Base-by-base conservation (phyloP, 2,113 vertebrate species). In the Scophthalmus maximus region DNA sequence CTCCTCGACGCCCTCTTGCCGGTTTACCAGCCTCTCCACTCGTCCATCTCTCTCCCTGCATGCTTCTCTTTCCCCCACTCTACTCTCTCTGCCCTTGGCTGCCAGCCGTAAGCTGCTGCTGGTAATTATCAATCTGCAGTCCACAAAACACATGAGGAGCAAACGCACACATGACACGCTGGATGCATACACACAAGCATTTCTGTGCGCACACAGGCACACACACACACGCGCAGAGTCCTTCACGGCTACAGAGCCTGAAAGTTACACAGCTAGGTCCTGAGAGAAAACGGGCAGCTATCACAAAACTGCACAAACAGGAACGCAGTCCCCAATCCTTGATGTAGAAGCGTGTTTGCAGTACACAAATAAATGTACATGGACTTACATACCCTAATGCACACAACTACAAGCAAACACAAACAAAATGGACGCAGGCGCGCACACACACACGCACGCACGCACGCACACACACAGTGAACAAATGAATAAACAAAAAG, bases 351-450 rank as follows among this genome's bases (percentile, higher is more conserved):
- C 34, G 73, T 90, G 87, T 85, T 87, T 89, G 79, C 34, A 8
- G 68, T 77, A 77, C 82, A 82, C 81, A 85, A 87, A 87, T 87
- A 88, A 83, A 76, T 81, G 81, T 75, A 85, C 81, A 79, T 75
- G 82, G 73, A 73, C 78, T 42, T 64, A 77, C 83, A 74, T 68
- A 77, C 65, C 53, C 66, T 26, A 49, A 74, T 52, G 53, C 68
- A 71, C 70, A 74, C 60, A 55, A 68, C 73, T 70, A 87, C 84
- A 88, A 69, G 68, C 62, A 86, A 70, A 85, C 72, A 79, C 79
- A 74, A 82, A 82, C 84, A 77, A 58, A 71, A 81, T 57, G 53
- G 78, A 20, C 66, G 60, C 59, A 74, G 62, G 59, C 47, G 30
- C 42, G n/a, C n/a, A n/a, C n/a, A n/a, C n/a, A n/a, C n/a, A n/a